phyloP scores from a whole-genome alignment of 2,888 invertebrate species.

The Pristionchus japonicus region DNA sequence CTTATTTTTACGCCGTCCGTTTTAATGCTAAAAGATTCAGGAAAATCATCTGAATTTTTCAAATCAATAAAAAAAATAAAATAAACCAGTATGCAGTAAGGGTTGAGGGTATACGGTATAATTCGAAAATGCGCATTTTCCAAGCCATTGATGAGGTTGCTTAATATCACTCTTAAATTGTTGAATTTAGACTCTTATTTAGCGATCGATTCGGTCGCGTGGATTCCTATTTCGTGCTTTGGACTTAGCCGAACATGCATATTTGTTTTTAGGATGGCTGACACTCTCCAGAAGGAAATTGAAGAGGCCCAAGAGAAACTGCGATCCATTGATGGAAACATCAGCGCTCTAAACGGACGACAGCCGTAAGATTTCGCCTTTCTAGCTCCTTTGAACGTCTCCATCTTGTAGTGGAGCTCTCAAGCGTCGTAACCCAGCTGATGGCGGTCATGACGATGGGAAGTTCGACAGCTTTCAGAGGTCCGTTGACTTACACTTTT shows the following conservation, averaged over 20 bases:
- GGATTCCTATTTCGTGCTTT: neutral
- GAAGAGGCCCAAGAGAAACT: conserved; percentile 47
- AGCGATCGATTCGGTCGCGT: neutral
- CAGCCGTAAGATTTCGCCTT: neutral
- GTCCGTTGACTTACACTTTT: neutral
- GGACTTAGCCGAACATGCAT: neutral
- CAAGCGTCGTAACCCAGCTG: neutral
- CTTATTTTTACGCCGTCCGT: neutral
- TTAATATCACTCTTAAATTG: neutral
- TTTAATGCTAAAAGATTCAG: neutral
- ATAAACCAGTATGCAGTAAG: neutral
- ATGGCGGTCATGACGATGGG: neutral
- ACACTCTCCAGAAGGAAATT: conserved; percentile 48
- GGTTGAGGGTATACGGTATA: too few relatives aligned
- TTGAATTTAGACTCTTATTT: neutral
- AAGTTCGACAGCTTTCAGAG: conserved; percentile 18
- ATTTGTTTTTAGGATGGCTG: conserved; percentile 42
- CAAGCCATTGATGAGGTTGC: neutral
- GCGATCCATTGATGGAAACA: conserved; percentile 46
- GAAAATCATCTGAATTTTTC: neutral
- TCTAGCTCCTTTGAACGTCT: neutral
- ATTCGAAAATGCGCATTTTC: neutral
- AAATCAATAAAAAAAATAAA: neutral
- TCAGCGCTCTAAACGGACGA: conserved; percentile 37
- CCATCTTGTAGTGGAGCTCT: conserved; percentile 24